These are phyloP conservation scores for Platerodrilus igneus DNA, from an alignment of 2,888 invertebrate genomes.

Conservation along the genomic window DNA sequence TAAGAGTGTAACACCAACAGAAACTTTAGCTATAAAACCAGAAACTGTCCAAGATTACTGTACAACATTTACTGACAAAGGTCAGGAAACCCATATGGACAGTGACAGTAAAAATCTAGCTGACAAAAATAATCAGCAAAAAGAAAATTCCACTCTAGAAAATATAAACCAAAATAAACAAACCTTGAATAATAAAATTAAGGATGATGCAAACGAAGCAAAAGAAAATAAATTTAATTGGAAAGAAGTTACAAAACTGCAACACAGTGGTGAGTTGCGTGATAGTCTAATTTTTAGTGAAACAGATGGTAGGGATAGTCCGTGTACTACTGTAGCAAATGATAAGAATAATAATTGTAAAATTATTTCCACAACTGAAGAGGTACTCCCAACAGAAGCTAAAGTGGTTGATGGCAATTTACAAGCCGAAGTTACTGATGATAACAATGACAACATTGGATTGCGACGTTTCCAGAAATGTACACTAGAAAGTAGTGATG, in stretches of 20 bases:
- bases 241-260: constrained; percentile 5
- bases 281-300: no score
- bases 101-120: constrained; percentile 6
- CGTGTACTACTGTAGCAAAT: neutral
- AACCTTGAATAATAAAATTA: neutral
- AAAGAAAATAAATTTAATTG: constrained; percentile 27
- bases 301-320: no score
- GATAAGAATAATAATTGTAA: neutral
- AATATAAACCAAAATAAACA: neutral
- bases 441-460: neutral
- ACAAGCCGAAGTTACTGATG: neutral
- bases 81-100: neutral
- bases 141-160: constrained; percentile 1
- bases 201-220: constrained; percentile 10
- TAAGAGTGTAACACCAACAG: no score
- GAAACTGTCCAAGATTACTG: no score
- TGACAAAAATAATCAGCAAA: neutral
- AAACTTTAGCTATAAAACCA: no score
- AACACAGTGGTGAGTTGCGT: no score
- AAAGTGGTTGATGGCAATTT: neutral
- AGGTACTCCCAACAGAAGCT: no score
- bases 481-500: no score
- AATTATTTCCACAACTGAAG: no score
- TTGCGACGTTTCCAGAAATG: no score
- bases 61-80: neutral